These are phyloP conservation scores for Stenolophus ochropezus DNA, from an alignment of 2,888 invertebrate species.

Conservation along the genomic window DNA sequence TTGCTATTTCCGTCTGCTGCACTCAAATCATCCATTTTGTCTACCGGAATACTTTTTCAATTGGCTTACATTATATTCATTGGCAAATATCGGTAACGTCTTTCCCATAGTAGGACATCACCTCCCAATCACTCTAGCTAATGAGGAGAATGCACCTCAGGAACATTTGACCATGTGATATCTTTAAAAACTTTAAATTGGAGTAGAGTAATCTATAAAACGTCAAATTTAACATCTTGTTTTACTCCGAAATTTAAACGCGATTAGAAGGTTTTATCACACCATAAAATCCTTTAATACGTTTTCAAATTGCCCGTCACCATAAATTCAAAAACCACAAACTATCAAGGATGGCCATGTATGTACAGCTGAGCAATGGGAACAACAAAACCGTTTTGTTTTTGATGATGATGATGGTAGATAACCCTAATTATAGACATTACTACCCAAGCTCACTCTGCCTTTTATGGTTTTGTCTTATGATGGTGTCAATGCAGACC, in stretches of 20 bases:
- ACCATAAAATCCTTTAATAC: not conserved
- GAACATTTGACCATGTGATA: too few species aligned
- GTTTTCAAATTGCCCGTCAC: not conserved
- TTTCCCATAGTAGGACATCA: too few species aligned
- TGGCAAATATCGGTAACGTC: too few species aligned
- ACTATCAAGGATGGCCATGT: too few species aligned
- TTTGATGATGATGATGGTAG: slow-evolving; percentile 36
- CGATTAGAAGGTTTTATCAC: not conserved
- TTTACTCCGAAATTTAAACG: not conserved
- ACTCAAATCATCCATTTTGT: too few species aligned
- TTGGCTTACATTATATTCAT: too few species aligned
- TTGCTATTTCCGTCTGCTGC: too few species aligned
- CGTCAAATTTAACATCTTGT: not conserved
- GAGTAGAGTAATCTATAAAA: too few species aligned
- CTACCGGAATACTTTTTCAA: too few species aligned
- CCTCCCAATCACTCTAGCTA: too few species aligned
- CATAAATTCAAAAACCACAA: not conserved
- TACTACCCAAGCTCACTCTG: slow-evolving; percentile 8
- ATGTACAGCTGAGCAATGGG: not conserved
- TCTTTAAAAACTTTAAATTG: too few species aligned
- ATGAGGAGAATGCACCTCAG: too few species aligned
- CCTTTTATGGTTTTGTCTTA: slow-evolving; percentile 21
- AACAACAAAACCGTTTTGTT: slow-evolving; percentile 7
- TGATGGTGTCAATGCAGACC: not conserved
- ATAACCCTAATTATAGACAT: slow-evolving; percentile 13